A percentile compares a stretch with the other conserved stretches of the same genome.
phyloP scores from a whole-genome alignment of 1,140 invertebrate genomes.

The Heliconius hewitsoni region DNA sequence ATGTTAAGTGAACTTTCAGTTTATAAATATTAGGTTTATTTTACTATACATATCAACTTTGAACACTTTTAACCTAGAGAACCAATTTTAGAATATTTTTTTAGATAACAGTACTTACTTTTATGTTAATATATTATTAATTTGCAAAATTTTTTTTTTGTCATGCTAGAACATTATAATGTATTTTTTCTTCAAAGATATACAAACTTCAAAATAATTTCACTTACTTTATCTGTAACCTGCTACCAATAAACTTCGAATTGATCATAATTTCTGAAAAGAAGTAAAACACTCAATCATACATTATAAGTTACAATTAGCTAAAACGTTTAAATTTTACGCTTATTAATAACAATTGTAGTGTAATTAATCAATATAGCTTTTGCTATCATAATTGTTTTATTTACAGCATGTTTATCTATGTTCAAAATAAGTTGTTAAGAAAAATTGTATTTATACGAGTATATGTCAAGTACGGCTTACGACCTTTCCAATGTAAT shows the following conservation, averaged over 20 bases:
- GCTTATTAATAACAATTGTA: background rate
- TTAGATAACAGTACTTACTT: too few relatives aligned
- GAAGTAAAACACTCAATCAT: background rate
- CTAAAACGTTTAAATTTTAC: background rate
- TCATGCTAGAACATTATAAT: background rate
- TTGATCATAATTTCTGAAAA: background rate
- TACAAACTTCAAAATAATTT: background rate
- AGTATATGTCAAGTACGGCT: conserved; percentile 22
- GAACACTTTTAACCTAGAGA: background rate
- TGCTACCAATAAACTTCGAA: background rate
- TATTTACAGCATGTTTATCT: background rate
- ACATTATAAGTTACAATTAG: background rate
- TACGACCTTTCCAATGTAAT: conserved; percentile 27
- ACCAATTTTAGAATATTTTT: background rate
- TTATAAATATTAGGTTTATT: background rate
- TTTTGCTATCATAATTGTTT: background rate
- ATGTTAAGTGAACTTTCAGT: background rate
- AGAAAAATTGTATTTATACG: background rate
- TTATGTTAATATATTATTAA: too few relatives aligned
- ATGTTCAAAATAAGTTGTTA: background rate
- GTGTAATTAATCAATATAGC: background rate
- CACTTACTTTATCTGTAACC: background rate
- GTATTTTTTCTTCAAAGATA: background rate
- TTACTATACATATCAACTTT: background rate
- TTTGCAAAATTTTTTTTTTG: background rate